These are phyloP conservation scores for Phyto melanocephala DNA, from an alignment of 2,888 invertebrate species.

Conservation along the genomic window DNA sequence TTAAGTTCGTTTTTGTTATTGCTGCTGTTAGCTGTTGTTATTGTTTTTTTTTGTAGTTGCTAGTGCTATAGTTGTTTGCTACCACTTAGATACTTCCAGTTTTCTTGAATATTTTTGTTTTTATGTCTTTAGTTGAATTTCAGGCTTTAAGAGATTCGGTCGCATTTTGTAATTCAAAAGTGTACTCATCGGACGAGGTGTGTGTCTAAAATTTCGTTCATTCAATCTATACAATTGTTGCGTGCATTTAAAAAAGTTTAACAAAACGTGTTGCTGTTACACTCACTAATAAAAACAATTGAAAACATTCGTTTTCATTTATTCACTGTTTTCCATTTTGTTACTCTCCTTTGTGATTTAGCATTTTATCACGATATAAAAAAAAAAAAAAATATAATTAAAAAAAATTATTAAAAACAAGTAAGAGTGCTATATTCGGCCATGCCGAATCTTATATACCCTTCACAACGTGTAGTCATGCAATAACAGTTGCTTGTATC, in stretches of 20 bases:
- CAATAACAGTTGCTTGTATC: no score
- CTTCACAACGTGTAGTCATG: no score
- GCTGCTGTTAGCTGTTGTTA: constrained; percentile 21
- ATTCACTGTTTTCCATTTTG: constrained; percentile 1
- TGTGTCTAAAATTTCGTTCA: neutral
- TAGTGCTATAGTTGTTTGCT: constrained; percentile 40
- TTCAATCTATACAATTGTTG: neutral
- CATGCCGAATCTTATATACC: no score
- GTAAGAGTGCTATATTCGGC: no score
- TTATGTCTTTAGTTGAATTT: constrained; percentile 70
- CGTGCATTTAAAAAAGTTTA: constrained; percentile 17
- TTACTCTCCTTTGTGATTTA: neutral
- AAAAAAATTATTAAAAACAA: neutral
- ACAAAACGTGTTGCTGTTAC: constrained; percentile 42
- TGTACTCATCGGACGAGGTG: neutral
- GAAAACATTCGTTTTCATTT: constrained; percentile 51
- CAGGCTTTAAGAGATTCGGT: constrained; percentile 68
- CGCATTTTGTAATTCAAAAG: constrained; percentile 40
- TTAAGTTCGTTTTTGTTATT: constrained; percentile 18
- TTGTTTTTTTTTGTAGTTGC: constrained; percentile 7
- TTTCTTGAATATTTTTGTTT: constrained; percentile 48
- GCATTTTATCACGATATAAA: constrained; percentile 6
- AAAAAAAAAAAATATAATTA: neutral
- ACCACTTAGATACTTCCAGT: constrained; percentile 70
- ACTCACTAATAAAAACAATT: constrained; percentile 29